These are phyloP conservation scores for Meda fulgida DNA, from an alignment of 2,797 vertebrate genomes.

Conservation along the genomic window DNA sequence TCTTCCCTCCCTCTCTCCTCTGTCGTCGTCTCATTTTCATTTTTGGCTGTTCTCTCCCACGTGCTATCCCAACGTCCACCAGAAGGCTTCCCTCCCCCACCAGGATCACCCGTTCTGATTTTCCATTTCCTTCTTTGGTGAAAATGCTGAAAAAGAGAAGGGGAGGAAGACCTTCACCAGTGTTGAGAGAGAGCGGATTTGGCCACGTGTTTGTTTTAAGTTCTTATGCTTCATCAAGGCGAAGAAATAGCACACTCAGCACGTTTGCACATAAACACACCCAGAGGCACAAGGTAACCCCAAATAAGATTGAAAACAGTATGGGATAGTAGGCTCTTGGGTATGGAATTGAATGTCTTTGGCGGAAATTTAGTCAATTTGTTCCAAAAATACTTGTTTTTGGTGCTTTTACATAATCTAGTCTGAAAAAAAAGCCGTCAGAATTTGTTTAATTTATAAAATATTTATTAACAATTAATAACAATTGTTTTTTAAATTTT, in stretches of 20 bases:
- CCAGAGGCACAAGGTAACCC: conserved; percentile 55
- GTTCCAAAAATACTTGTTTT: neutral
- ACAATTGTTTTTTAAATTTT: conserved; percentile 41
- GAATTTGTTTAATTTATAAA: conserved; percentile 73
- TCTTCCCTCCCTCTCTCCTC: conserved; percentile 55
- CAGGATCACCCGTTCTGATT: conserved; percentile 69
- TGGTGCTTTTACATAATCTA: conserved; percentile 40
- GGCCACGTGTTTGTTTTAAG: conserved; percentile 65
- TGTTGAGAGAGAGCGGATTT: conserved; percentile 67
- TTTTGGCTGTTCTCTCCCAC: conserved; percentile 55
- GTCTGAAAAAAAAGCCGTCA: neutral
- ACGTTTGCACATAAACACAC: conserved; percentile 32
- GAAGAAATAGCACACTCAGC: conserved; percentile 76
- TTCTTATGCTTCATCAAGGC: conserved; percentile 68
- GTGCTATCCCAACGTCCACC: conserved; percentile 67
- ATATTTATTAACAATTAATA: conserved; percentile 73
- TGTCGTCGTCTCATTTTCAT: conserved; percentile 19
- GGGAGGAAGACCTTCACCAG: conserved; percentile 72
- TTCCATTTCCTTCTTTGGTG: conserved; percentile 88
- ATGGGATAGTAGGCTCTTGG: neutral
- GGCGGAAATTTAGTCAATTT: neutral
- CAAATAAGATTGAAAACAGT: neutral
- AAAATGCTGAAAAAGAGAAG: conserved; percentile 76
- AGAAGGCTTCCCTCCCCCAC: conserved; percentile 57
- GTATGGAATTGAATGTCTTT: neutral